Evolutionary conservation across 2,888 invertebrate species (phyloP), one percentile per base, ranked within the genome.

Genomic region (Harmothoe impar): DNA sequence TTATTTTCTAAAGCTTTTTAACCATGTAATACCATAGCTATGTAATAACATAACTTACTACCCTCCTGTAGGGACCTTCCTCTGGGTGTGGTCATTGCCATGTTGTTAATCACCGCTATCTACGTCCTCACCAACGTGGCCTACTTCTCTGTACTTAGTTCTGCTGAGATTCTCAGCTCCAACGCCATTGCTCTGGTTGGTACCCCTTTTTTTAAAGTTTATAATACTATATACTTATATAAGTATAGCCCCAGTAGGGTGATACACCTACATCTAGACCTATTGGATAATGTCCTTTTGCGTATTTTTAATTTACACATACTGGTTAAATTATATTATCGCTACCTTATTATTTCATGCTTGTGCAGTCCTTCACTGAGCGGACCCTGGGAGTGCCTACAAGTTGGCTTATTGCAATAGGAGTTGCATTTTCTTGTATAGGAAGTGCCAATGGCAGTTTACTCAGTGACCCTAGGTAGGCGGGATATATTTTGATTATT

Each of bases 401-500:
- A 12, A 78, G 81, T 31, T 77, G 52, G 51, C 62, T 92, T 17
- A 90, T 92, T 5, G 84, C 91, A n/a, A 31, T 92, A 0, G 51
- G 72, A 20, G 92, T 92, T 0, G 91, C 92, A 20, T 54, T 92
- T 77, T 91, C 92, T 0, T 92, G 91, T 56, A 92, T 92, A 91
- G 92, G 92, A 17, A 89, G 91, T 20, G 90, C 91, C 54, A 92
- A 92, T 85, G 92, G 92, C 17, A 91, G 91, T 77, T 91, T 92
- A 35, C 91, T 92, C 62, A 77, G 90, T 29, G 91, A 92, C 84
- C 88, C 92, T 10, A 91, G 89, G 91, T 92, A 85, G 0, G 62
- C 68, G 5, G 5, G 1, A 35, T 29, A 89, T 54, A 20, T 81
- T 31, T 3, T 17, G 54, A n/a, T n/a, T n/a, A n/a, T n/a, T n/a